Base-by-base conservation (phyloP, 2,113 vertebrate genomes). In the Xenotilapia leptura region DNA sequence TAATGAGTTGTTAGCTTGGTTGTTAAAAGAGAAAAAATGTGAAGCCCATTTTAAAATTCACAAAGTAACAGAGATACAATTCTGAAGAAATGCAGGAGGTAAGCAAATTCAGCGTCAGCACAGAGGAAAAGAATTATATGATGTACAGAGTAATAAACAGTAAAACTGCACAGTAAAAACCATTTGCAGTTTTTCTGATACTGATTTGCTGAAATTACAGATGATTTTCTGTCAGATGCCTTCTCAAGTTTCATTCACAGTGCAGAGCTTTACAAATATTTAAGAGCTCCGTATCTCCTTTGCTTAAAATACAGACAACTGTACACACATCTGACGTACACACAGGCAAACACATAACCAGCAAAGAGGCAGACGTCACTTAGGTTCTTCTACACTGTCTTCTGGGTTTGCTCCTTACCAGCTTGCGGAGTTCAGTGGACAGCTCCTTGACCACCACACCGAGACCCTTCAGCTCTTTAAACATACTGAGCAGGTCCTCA, bases 401-500 rank as follows among this genome's bases (percentile, higher is more conserved):
- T 36, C 2, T 42, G 14, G 36, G 33, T 60, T 60, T 86, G 3
- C 28, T 92, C 5, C 97, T 97, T 85, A 99, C 99, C 97, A 99
- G 96, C 97, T 98, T 97, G 40, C 97, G 96, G 87, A 99, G 97
- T 83, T 97, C 97, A 86, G 97, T 96, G 88, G 98, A 97, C 88
- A 99, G 97, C 1, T 98, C 97, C 90, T 97, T 97, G 65, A 99
- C 98, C 80, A 99, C 97, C 79, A 98, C 97, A 12, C 97, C 97
- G 10, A 99, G 96, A 47, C 98, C 96, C 93, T 97, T 97, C 86
- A 99, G 94, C 92, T 99, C 98, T 86, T 98, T 97, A 90, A 99
- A 98, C 98, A 99, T 98, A 94, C 96, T 97, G 90, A 97, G 96
- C 65, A 99, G 95, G 49, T 99, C 98, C 4, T 99, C 98, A 47